Evolutionary conservation across 1,140 invertebrate species (phyloP).

Genomic region (Euwallacea similis): DNA sequence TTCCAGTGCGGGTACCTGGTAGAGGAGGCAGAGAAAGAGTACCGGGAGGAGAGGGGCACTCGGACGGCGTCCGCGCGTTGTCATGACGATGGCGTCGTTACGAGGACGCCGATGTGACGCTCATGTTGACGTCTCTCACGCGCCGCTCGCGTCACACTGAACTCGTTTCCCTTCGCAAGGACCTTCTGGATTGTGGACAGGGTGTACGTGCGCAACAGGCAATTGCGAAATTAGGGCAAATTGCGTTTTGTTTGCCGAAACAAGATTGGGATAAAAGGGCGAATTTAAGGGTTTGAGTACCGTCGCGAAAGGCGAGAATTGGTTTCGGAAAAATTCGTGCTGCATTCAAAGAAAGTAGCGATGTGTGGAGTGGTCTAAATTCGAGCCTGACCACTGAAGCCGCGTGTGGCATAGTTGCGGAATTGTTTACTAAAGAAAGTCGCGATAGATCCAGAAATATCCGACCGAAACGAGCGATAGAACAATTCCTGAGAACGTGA

Average conservation of each 20-base stretch:
- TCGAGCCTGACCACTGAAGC: too few relatives aligned
- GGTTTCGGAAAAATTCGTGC: too few relatives aligned
- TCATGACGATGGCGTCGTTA: constrained; percentile 23
- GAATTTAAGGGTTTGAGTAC: too few relatives aligned
- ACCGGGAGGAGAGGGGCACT: neutral
- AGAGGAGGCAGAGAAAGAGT: neutral
- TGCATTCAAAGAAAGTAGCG: too few relatives aligned
- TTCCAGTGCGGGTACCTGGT: neutral
- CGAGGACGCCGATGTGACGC: constrained; percentile 3
- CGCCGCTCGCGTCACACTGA: constrained; percentile 23
- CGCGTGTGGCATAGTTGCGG: too few relatives aligned
- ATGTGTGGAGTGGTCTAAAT: too few relatives aligned
- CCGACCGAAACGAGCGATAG: too few relatives aligned
- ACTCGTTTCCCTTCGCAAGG: constrained; percentile 8
- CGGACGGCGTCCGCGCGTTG: neutral
- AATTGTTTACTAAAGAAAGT: too few relatives aligned
- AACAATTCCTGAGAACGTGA: too few relatives aligned
- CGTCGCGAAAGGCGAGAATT: too few relatives aligned
- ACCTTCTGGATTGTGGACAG: constrained; percentile 14
- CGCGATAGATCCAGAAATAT: too few relatives aligned
- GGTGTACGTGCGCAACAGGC: constrained; percentile 30
- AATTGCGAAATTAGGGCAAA: constrained; percentile 14
- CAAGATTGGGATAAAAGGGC: too few relatives aligned
- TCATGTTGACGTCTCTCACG: constrained; percentile 24
- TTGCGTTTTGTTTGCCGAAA: neutral